These are phyloP conservation scores for Diachasmimorpha longicaudata DNA, from an alignment of 1,140 invertebrate genomes.

Conservation along the genomic window DNA sequence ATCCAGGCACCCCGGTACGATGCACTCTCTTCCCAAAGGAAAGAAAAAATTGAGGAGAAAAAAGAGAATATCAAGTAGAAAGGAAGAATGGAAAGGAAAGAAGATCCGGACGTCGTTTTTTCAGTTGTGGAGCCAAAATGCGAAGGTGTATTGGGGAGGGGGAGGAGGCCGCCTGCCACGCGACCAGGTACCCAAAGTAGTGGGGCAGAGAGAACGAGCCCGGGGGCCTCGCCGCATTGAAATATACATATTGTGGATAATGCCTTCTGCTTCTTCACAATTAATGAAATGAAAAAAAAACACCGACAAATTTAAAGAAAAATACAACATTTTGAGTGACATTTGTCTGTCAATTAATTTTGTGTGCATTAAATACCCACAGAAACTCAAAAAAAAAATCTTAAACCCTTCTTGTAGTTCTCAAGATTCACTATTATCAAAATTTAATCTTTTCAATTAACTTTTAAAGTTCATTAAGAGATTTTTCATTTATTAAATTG, in stretches of 20 bases:
- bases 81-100: slow-evolving; percentile 11
- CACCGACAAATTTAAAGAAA: no score
- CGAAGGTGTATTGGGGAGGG: slow-evolving; percentile 15
- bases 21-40: slow-evolving; percentile 6
- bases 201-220: slow-evolving; percentile 15
- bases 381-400: no score
- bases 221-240: slow-evolving; percentile 2
- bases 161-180: slow-evolving; percentile 27
- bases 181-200: slow-evolving; percentile 22
- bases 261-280: no score
- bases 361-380: no score
- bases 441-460: no score
- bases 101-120: slow-evolving; percentile 11
- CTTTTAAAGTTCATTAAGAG: no score
- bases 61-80: slow-evolving; percentile 5
- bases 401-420: no score
- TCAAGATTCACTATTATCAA: no score
- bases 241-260: not conserved
- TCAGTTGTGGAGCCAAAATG: slow-evolving; percentile 23
- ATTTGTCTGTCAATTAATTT: no score
- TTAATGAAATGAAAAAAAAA: no score
- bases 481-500: no score
- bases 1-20: slow-evolving; percentile 2
- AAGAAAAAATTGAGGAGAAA: not conserved
- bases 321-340: no score